Evolutionary conservation across 2,113 vertebrate species (phyloP), one percentile per base, ranked within the genome.

Genomic region (Urocolius indicus): DNA sequence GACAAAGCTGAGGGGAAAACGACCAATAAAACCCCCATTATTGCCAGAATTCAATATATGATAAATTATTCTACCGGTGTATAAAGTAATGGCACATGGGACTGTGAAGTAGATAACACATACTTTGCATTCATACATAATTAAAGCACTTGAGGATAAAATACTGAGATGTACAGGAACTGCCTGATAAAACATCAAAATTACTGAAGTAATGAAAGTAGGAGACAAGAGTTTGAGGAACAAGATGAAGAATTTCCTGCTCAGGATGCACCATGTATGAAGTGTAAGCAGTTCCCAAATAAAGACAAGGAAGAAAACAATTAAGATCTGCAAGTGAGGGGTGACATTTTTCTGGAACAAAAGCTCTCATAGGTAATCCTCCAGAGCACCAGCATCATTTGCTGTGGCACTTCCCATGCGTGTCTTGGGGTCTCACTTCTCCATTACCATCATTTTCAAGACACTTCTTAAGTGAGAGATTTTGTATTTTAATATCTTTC

Each of bases 1-100:
- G 74, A 94, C 49, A 69, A 74, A 74, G 52, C 27, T 71, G 78
- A 73, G 41, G 54, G 30, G 30, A 81, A 88, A 88, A 88, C 54
- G 83, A 52, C 13, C 22, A 48, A 41, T 41, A 41, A 41, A 71
- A 81, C 17, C 0, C 0, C 8, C 38, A 27, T 49, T 71, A 26
- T 19, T 73, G 49, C 57, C 43, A 49, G 81, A 67, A 14, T 52
- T 88, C 61, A 79, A 9, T 23, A 20, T 46, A 55, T 3, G 2
- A 16, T 59, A 84, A 92, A 17, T 62, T 59, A 49, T 93, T 94
- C 61, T 85, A 0, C 15, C 69, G 34, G 13, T 55, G n/a, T 55
- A 51, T 78, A 76, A 90, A 74, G 65, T 89, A 67, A 75, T 11
- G 24, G 69, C 36, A 87, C 87, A 73, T 38, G 46, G 45, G 41